These are phyloP conservation scores for Rhabdophis nuchalis DNA, from an alignment of 2,797 vertebrate species.

Conservation along the genomic window DNA sequence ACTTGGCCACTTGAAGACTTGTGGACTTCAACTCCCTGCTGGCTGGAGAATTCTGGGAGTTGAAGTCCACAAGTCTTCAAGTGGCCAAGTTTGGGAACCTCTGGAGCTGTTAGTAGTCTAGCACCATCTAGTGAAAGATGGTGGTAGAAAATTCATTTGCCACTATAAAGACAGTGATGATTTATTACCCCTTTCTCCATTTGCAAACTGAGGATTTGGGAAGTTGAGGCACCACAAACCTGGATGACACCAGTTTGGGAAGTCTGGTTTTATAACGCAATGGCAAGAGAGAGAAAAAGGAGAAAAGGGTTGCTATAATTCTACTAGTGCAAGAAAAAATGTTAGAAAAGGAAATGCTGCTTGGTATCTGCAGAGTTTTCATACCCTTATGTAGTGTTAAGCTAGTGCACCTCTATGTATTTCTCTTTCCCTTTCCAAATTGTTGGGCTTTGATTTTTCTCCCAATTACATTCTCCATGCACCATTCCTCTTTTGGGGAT, in stretches of 20 bases:
- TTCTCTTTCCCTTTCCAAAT: neutral
- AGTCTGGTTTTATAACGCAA: neutral
- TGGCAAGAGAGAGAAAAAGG: neutral
- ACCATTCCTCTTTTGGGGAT: neutral
- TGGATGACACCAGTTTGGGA: neutral
- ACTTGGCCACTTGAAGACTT: too few relatives aligned
- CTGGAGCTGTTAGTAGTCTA: too few relatives aligned
- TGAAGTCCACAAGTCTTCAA: too few relatives aligned
- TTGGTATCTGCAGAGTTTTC: neutral
- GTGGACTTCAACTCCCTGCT: too few relatives aligned
- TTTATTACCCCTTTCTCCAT: neutral
- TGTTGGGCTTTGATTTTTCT: neutral
- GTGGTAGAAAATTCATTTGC: neutral
- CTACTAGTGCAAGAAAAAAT: neutral
- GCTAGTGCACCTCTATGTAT: neutral
- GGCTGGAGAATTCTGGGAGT: too few relatives aligned
- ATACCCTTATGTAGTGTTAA: too few relatives aligned
- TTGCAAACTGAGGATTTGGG: neutral
- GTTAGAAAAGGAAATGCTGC: neutral
- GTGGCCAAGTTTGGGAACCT: too few relatives aligned
- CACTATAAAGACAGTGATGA: neutral
- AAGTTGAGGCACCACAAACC: neutral
- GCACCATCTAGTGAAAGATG: constrained; percentile 3
- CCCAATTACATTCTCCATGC: neutral
- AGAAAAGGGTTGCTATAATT: neutral